phyloP scores from a whole-genome alignment of 30 jellyfish, hydroid and myxozoan genomes.

The Turritopsis rubra region DNA sequence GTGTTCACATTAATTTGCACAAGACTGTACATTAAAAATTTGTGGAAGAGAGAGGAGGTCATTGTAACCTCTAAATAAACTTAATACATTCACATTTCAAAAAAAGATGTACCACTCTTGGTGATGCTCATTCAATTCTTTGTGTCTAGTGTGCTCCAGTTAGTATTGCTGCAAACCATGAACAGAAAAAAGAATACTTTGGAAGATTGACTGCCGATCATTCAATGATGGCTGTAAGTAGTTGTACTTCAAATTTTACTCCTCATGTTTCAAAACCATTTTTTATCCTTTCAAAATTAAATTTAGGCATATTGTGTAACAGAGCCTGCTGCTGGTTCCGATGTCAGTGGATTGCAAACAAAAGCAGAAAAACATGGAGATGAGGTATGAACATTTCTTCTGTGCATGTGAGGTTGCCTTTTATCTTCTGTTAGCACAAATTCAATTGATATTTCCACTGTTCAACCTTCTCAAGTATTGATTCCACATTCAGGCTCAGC shows the following conservation, averaged over 20 bases:
- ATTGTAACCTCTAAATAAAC: too few species aligned
- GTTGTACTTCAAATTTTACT: background rate
- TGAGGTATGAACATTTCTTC: conserved; percentile 38
- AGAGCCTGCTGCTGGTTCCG: conserved; percentile 97
- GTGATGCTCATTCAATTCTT: background rate
- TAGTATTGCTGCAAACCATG: conserved; percentile 66
- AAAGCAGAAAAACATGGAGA: conserved; percentile 82
- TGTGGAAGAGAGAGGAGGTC: too few species aligned
- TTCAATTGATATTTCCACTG: background rate
- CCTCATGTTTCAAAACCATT: background rate
- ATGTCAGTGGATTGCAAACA: conserved; percentile 81
- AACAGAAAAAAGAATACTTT: conserved; percentile 71
- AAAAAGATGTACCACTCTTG: too few species aligned
- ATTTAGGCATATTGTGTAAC: conserved; percentile 94
- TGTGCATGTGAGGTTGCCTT: background rate
- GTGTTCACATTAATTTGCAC: too few species aligned
- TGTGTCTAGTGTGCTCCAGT: conserved; percentile 80
- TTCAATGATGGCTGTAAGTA: conserved; percentile 85
- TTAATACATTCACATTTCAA: too few species aligned
- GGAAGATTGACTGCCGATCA: conserved; percentile 79
- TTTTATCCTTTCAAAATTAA: too few species aligned
- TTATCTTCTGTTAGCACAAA: background rate
- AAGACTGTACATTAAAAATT: too few species aligned
- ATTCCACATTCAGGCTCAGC: too few species aligned
- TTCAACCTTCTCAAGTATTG: too few species aligned